Conservation (phyloP, 2,113 vertebrate species). For the Phocoena phocoena region DNA sequence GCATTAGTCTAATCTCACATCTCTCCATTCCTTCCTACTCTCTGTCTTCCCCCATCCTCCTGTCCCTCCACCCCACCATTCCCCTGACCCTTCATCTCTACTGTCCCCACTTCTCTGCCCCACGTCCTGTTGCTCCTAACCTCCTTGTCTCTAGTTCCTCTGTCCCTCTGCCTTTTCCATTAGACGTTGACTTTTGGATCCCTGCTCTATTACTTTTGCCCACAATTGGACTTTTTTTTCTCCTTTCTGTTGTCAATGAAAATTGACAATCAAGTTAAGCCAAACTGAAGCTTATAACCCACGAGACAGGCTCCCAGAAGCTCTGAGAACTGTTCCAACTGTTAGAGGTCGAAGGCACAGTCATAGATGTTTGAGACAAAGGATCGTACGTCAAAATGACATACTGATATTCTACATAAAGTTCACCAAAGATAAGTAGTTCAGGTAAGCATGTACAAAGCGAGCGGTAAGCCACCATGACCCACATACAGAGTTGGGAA, state of each 20-base stretch:
- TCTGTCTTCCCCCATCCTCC: neutral
- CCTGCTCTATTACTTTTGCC: neutral
- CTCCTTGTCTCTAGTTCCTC: neutral
- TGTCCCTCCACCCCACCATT: neutral
- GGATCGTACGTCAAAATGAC: too few species aligned
- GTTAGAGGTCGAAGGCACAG: too few species aligned
- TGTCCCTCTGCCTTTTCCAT: neutral
- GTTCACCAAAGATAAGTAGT: too few species aligned
- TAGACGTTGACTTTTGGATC: neutral
- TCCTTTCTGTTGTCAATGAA: neutral
- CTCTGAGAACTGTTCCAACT: too few species aligned
- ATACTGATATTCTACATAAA: too few species aligned
- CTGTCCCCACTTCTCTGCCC: neutral
- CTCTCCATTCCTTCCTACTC: neutral
- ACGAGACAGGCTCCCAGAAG: too few species aligned
- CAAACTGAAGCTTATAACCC: too few species aligned
- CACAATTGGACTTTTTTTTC: neutral
- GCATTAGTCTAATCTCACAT: neutral
- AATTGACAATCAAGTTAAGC: too few species aligned
- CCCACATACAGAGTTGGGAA: too few species aligned
- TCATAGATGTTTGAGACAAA: too few species aligned
- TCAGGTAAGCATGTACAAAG: too few species aligned
- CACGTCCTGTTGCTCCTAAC: neutral
- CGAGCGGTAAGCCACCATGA: too few species aligned
- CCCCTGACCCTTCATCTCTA: neutral